Percentiles rank a stretch among this genome's conserved stretches.
Conservation (phyloP, 2,797 vertebrate genomes). For the Lepidocolaptes lacrymiger region DNA sequence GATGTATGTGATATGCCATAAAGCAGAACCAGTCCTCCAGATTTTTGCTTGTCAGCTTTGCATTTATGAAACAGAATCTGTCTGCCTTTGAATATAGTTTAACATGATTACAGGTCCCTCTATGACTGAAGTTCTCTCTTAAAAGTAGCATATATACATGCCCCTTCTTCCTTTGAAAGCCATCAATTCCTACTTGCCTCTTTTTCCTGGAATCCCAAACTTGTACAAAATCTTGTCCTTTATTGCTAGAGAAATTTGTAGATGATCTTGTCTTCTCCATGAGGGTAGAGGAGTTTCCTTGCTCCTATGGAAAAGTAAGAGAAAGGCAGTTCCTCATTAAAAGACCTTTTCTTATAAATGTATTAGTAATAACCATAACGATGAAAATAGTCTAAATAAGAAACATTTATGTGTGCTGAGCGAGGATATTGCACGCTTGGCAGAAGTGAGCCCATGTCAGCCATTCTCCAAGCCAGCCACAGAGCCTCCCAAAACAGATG, state of each 20-base stretch:
- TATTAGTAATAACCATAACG: not conserved
- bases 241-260: not conserved
- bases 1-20: slow-evolving; percentile 25
- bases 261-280: not conserved
- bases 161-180: not conserved
- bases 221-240: not conserved
- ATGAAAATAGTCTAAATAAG: not conserved
- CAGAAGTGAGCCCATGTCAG: not conserved
- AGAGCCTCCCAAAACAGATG: not conserved
- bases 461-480: not conserved
- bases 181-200: not conserved
- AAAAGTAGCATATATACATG: not conserved
- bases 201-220: not conserved
- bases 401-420: not conserved
- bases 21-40: slow-evolving; percentile 51
- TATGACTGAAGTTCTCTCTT: not conserved
- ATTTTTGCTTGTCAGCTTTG: slow-evolving; percentile 19
- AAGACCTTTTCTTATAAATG: not conserved
- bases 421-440: rapidly evolving
- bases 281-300: not conserved
- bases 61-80: slow-evolving; percentile 30
- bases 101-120: not conserved
- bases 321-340: not conserved
- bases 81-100: slow-evolving; percentile 19
- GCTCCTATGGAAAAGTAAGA: not conserved